Evolutionary conservation across 2,888 invertebrate genomes (phyloP), one percentile per base, ranked within the genome.

Genomic region (Cataglyphis livida): DNA sequence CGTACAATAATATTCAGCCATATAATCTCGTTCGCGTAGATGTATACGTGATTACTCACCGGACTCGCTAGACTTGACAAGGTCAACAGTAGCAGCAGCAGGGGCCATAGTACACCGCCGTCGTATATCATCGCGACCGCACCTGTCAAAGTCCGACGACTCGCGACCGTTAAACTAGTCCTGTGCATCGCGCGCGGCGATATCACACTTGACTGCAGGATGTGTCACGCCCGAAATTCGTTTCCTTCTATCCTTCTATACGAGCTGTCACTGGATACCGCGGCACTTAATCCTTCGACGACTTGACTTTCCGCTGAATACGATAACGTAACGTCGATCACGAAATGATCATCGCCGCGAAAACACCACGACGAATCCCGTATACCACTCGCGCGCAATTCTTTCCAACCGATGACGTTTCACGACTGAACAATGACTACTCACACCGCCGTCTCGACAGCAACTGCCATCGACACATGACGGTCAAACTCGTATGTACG

Each of bases 141-240:
- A 68, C 54, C 85, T 82, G 83, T 85, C 85, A 84, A 83, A 85
- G 75, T 82, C 32, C 32, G 62, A 18, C 75, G 85, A 76, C 76
- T 44, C 83, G 48, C n/a, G 59, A 21, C 59, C 65, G 54, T 71
- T 61, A 28, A 32, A 57, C 81, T 62, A 59, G 73, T 32, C 81
- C 35, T 68, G n/a, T 68, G 41, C 81, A 71, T 51, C 59, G 66
- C 57, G n/a, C 57, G n/a, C 48, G 21, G n/a, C 62, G 57, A 57
- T 44, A 57, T 44, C 0, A 7, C 38, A 41, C 28, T 41, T 41
- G 35, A 9, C 41, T 32, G 44, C n/a, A 3, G 9, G 25, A 44
- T 38, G 41, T 28, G n/a, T 10, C 2, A 25, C 48, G 41, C 61
- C 51, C 38, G 38, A 48, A 66, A 48, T 68, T 59, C 32, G 35